phyloP scores from a whole-genome alignment of 2,888 invertebrate genomes.

The Selenia dentaria region DNA sequence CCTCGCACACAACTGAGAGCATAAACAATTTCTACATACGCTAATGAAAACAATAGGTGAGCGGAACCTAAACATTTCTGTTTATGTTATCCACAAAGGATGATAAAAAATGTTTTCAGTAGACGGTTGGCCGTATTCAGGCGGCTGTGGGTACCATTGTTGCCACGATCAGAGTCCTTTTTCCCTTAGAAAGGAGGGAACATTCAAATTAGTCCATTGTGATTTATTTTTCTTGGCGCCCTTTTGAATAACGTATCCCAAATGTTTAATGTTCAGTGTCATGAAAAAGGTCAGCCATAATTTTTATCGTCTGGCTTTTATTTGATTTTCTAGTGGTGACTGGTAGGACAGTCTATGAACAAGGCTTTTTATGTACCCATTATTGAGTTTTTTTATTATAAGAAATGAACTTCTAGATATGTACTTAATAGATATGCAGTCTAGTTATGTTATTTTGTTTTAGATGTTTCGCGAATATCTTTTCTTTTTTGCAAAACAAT shows the following conservation, averaged over 20 bases:
- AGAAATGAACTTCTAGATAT: no score
- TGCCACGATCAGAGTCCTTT: conserved; percentile 65
- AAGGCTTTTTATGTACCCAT: no score
- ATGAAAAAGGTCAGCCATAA: conserved; percentile 39
- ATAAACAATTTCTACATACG: conserved; percentile 57
- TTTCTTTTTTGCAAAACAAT: no score
- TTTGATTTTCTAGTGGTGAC: conserved; percentile 26
- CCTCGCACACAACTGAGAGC: conserved; percentile 34
- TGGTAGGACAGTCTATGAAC: not conserved
- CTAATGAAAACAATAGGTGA: conserved; percentile 65
- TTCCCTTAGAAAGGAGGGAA: conserved; percentile 64
- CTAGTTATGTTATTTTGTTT: no score
- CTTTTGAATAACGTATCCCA: conserved; percentile 52
- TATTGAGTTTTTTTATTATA: no score
- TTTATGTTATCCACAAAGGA: conserved; percentile 65
- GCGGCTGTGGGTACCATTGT: conserved; percentile 63
- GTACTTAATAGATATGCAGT: no score
- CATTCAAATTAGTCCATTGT: conserved; percentile 78
- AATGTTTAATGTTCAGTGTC: conserved; percentile 56
- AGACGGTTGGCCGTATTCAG: conserved; percentile 60
- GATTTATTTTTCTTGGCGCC: conserved; percentile 64
- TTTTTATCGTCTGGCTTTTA: conserved; percentile 28
- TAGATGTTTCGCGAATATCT: no score
- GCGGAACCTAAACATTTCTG: conserved; percentile 67
- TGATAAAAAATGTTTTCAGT: conserved; percentile 45